Percentiles rank a stretch among this genome's conserved stretches.
Evolutionary conservation across 2,113 vertebrate genomes (phyloP).

Genomic region (Montifringilla adamsi): DNA sequence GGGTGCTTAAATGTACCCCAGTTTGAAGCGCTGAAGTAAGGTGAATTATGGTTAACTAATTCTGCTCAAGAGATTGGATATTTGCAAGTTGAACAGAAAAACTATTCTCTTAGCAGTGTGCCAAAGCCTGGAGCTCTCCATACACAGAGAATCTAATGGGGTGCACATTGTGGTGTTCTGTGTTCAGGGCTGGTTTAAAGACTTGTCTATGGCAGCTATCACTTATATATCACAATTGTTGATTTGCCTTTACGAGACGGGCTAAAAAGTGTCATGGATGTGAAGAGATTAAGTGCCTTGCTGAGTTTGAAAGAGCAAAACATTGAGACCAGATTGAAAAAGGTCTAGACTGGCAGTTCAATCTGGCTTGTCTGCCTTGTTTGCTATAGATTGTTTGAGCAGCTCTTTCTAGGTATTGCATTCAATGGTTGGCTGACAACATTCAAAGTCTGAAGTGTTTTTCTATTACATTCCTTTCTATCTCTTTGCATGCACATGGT

Average conservation of each 20-base stretch:
- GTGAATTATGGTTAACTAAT: background rate
- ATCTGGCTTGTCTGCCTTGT: background rate
- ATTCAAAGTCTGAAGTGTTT: background rate
- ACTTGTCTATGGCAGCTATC: background rate
- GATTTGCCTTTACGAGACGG: background rate
- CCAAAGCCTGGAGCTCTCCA: background rate
- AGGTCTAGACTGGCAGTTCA: background rate
- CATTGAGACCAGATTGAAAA: background rate
- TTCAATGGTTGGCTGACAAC: background rate
- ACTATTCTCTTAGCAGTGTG: background rate
- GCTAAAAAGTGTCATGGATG: background rate
- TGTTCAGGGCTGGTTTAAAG: background rate
- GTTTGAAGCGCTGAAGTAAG: background rate
- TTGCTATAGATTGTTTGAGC: background rate
- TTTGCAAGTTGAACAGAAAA: background rate
- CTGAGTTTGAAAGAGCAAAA: background rate
- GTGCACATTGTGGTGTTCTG: rapidly evolving
- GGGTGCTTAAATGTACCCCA: rapidly evolving
- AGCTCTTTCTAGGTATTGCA: background rate
- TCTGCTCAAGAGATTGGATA: background rate
- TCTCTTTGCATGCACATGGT: background rate
- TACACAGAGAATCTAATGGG: background rate
- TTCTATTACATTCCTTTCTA: background rate
- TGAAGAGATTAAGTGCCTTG: background rate
- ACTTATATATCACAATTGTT: background rate